Conservation (phyloP, 2,888 invertebrate genomes). For the Drosophila hawaiiensis region DNA sequence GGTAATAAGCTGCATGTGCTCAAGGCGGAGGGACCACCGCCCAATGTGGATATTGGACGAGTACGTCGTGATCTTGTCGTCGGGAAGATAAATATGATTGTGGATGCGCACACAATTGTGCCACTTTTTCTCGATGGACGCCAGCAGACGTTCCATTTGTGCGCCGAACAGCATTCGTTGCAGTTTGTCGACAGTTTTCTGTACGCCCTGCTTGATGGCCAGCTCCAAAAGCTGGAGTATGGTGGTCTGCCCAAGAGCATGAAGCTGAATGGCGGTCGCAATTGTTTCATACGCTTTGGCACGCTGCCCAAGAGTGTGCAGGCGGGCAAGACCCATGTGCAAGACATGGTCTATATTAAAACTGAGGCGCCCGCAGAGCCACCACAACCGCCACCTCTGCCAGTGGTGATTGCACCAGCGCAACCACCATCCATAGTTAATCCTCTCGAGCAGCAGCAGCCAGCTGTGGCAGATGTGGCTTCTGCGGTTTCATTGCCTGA, state of each 20-base stretch:
- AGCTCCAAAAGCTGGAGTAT: conserved; percentile 92
- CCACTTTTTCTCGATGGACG: conserved; percentile 94
- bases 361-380: conserved; percentile 75
- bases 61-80: conserved; percentile 93
- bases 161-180: conserved; percentile 90
- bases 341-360: conserved; percentile 90
- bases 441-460: conserved; percentile 9
- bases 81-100: conserved; percentile 93
- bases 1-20: conserved; percentile 91
- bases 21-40: conserved; percentile 95
- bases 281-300: conserved; percentile 93
- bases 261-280: conserved; percentile 88
- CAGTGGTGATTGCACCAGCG: conserved; percentile 12
- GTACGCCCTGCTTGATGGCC: conserved; percentile 92
- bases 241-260: conserved; percentile 94
- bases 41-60: conserved; percentile 96
- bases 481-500: conserved; percentile 38
- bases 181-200: conserved; percentile 92
- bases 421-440: conserved; percentile 9
- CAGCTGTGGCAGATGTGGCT: conserved; percentile 34
- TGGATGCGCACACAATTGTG: conserved; percentile 92
- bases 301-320: conserved; percentile 90
- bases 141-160: conserved; percentile 91
- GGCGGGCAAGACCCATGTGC: conserved; percentile 90
- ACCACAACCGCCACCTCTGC: conserved; percentile 57